These are phyloP conservation scores for Parazoanthus darwini DNA, from an alignment of 92 coral and sea anemone genomes.

Conservation along the genomic window DNA sequence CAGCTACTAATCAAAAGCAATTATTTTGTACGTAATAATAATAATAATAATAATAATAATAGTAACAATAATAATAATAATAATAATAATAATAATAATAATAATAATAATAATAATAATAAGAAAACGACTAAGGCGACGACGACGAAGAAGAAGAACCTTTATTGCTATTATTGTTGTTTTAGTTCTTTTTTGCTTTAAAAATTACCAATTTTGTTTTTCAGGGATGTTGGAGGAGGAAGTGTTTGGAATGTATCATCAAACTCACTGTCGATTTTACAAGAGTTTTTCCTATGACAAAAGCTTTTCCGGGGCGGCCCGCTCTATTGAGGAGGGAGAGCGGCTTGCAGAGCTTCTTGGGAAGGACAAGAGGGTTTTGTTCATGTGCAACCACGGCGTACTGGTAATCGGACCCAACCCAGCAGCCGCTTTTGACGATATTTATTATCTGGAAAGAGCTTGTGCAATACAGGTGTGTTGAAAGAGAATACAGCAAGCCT, in stretches of 20 bases:
- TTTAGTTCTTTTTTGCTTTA: too few species aligned
- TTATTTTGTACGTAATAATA: too few species aligned
- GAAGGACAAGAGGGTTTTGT: slow-evolving; percentile 63
- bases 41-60: too few species aligned
- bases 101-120: too few species aligned
- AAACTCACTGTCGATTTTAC: slow-evolving; percentile 60
- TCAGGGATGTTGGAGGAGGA: slow-evolving; percentile 69
- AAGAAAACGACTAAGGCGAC: too few species aligned
- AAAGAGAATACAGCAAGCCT: too few species aligned
- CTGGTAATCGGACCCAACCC: slow-evolving; percentile 53
- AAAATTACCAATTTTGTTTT: background rate
- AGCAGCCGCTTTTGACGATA: slow-evolving; percentile 62
- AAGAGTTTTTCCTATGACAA: slow-evolving; percentile 73
- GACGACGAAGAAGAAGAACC: too few species aligned
- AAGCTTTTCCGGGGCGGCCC: slow-evolving; percentile 58
- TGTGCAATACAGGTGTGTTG: slow-evolving; percentile 66
- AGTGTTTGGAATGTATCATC: slow-evolving; percentile 69
- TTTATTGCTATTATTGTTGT: too few species aligned
- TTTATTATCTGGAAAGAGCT: slow-evolving; percentile 69
- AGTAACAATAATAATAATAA: too few species aligned
- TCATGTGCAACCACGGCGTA: slow-evolving; percentile 83
- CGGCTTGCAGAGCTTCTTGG: slow-evolving; percentile 69
- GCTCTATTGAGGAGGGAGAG: slow-evolving; percentile 56
- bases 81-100: too few species aligned
- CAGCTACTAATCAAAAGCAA: too few species aligned